phyloP scores from a whole-genome alignment of 2,113 vertebrate species.

The Pavo muticus region DNA sequence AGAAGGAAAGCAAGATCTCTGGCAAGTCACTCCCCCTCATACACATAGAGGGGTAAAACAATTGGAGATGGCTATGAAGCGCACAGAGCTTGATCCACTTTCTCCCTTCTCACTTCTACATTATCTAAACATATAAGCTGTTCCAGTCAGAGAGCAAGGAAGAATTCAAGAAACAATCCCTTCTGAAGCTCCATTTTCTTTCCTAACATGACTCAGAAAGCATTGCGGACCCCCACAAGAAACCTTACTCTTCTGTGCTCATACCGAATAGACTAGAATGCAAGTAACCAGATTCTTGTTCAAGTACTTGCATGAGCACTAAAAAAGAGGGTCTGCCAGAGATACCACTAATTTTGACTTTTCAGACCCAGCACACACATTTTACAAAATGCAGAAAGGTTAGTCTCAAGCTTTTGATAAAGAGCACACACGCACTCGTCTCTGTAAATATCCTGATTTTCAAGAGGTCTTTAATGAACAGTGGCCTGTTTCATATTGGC shows the following conservation, averaged over 20 bases:
- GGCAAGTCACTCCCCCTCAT: neutral
- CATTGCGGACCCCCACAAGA: neutral
- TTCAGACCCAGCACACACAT: rapidly evolving
- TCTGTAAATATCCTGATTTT: neutral
- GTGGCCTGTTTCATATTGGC: neutral
- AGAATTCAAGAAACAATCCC: neutral
- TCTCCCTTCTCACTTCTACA: neutral
- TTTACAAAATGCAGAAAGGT: neutral
- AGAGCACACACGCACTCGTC: rapidly evolving
- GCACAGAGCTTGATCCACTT: neutral
- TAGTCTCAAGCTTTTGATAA: neutral
- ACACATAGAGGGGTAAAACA: neutral
- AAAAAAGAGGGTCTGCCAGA: neutral
- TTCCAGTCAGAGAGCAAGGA: neutral
- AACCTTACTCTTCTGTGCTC: neutral
- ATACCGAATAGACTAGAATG: neutral
- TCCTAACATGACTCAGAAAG: neutral
- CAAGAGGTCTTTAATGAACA: neutral
- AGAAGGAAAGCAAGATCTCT: neutral
- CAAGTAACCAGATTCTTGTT: neutral
- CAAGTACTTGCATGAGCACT: neutral
- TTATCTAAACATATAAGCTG: neutral
- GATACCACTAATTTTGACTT: neutral
- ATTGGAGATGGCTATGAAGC: neutral
- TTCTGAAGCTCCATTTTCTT: neutral